phyloP scores from a whole-genome alignment of 2,888 invertebrate genomes.

The Odontothrips loti region DNA sequence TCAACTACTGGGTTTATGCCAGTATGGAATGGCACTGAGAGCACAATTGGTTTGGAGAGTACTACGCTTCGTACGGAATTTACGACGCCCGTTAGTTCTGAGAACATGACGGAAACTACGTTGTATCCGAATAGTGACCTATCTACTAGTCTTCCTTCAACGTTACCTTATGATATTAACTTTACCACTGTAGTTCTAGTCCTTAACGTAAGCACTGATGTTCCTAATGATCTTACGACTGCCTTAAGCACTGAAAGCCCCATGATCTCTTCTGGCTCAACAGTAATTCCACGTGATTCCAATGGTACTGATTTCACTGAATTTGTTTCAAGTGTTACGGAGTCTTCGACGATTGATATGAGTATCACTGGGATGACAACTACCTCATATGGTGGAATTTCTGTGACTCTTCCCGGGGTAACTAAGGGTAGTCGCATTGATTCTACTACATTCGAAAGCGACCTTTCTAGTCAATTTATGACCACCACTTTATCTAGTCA shows the following conservation, averaged over 20 bases:
- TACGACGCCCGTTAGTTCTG: neutral
- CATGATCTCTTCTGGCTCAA: neutral
- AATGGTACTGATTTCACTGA: neutral
- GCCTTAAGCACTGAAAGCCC: neutral
- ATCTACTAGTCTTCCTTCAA: neutral
- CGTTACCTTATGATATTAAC: neutral
- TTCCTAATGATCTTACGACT: neutral
- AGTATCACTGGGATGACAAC: neutral
- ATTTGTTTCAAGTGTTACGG: neutral
- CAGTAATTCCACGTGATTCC: neutral
- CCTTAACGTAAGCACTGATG: neutral
- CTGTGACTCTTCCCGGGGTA: neutral
- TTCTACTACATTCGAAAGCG: neutral
- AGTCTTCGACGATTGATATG: neutral
- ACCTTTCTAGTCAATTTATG: neutral
- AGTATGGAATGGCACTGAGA: neutral
- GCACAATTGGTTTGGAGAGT: neutral
- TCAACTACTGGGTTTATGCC: too few species aligned
- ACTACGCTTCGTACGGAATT: neutral
- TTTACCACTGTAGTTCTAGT: neutral
- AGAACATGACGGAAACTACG: neutral
- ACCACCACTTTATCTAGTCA: neutral
- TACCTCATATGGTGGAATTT: slow-evolving; percentile 19
- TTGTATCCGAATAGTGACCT: neutral
- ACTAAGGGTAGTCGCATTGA: neutral